Percentiles rank a stretch among this genome's conserved stretches.
phyloP scores from a whole-genome alignment of 2,888 invertebrate genomes.

The Oscheius sp. region DNA sequence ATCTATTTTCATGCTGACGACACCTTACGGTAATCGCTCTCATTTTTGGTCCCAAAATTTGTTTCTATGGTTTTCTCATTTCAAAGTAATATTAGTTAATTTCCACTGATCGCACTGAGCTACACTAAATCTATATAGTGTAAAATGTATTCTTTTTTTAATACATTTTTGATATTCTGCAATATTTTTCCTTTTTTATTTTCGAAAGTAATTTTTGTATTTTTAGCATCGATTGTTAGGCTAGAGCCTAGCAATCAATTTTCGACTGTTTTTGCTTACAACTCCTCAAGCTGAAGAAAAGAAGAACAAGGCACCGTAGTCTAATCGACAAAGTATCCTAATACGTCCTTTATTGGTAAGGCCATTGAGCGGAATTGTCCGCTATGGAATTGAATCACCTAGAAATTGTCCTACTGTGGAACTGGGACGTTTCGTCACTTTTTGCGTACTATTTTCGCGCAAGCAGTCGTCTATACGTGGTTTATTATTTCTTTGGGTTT shows the following conservation, averaged over 20 bases:
- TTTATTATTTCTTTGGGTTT: too few species aligned
- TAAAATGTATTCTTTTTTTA: background rate
- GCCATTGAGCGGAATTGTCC: too few species aligned
- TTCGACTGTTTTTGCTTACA: constrained; percentile 1
- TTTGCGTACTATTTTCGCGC: too few species aligned
- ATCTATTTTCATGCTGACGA: background rate
- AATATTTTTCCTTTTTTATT: background rate
- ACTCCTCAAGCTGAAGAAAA: constrained; percentile 26
- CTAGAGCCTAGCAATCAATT: constrained; percentile 18
- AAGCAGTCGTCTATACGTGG: too few species aligned
- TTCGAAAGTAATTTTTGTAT: background rate
- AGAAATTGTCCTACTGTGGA: too few species aligned
- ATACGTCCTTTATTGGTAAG: background rate
- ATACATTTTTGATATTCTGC: background rate
- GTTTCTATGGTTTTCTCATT: background rate
- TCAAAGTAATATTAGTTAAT: background rate
- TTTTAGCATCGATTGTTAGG: constrained; percentile 24
- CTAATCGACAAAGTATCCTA: constrained; percentile 21
- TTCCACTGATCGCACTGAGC: background rate
- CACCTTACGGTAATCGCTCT: background rate
- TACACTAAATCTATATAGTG: too few species aligned
- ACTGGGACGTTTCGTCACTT: too few species aligned
- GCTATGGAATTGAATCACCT: too few species aligned
- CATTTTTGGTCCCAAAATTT: background rate
- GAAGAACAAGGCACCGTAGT: constrained; percentile 20